These are phyloP conservation scores for Perdita meconis DNA, from an alignment of 2,888 invertebrate genomes.

Conservation along the genomic window DNA sequence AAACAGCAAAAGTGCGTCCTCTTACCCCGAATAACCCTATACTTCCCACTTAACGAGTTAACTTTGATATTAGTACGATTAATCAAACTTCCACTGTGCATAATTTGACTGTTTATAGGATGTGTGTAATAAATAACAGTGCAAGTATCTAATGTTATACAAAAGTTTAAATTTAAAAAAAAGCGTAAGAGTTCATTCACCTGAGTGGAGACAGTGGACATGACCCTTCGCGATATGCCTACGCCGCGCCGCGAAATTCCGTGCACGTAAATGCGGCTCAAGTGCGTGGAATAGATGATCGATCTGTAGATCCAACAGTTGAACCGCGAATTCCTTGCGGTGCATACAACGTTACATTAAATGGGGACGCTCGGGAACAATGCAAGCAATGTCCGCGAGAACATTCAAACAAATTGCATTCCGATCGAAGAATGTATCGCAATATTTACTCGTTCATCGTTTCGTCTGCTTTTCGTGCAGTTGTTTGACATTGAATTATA, in stretches of 20 bases:
- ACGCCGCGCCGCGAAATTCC: conserved; percentile 54
- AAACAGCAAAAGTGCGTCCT: too few relatives aligned
- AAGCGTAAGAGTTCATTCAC: conserved; percentile 66
- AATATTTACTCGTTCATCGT: conserved; percentile 17
- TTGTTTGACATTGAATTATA: not conserved
- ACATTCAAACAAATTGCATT: conserved; percentile 38
- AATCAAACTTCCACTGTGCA: too few relatives aligned
- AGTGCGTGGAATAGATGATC: conserved; percentile 53
- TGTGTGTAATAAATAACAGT: too few relatives aligned
- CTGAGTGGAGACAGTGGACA: conserved; percentile 61
- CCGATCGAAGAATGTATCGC: conserved; percentile 27
- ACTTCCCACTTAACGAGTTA: too few relatives aligned
- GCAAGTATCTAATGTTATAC: not conserved
- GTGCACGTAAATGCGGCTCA: conserved; percentile 51
- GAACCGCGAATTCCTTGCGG: conserved; percentile 52
- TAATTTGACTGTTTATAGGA: too few relatives aligned
- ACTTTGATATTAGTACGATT: too few relatives aligned
- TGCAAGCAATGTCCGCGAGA: conserved; percentile 29
- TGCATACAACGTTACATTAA: conserved; percentile 29
- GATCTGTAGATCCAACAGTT: conserved; percentile 51
- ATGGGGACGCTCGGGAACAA: conserved; percentile 28
- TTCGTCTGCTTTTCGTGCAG: not conserved
- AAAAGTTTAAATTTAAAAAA: not conserved
- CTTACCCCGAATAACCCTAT: too few relatives aligned
- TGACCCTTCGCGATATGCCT: conserved; percentile 46